Base-by-base conservation (phyloP, 1,140 invertebrate genomes). In the Calliopsis andreniformis region DNA sequence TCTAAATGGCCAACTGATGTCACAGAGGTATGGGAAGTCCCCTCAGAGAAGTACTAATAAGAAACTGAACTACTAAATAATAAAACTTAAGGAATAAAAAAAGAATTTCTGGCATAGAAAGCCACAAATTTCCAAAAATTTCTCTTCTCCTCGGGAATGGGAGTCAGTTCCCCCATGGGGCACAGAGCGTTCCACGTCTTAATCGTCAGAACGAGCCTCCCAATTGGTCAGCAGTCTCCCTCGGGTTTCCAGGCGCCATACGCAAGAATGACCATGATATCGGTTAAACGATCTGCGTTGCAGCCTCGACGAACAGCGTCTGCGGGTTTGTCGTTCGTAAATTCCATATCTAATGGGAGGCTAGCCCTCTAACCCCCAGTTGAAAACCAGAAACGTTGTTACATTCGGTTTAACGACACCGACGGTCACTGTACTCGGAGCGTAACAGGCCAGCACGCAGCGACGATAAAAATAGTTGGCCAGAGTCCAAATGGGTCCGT, bases 391-490 rank as follows among this genome's bases (percentile, higher is more conserved):
- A 45, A 73, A 45, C 49, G 39, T 30, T 56, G 71, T 75, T 80
- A 72, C 45, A 83, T 84, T 83, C 70, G 83, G 79, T 84, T 84
- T 84, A 83, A 75, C 67, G 77, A 72, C 79, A 83, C 67, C 68
- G 53, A 43, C 80, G 77, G 61, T 82, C 67, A 66, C 62, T 68
- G 76, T 66, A 79, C 42, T 25, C 62, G 7, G 61, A 63, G 76
- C 69, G 80, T 82, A 69, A 76, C 56, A 61, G 53, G 69, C 69
- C 42, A 51, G 59, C 59, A 84, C 70, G 80, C 80, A 79, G 82
- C 69, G 42, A 2, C 58, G 72, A 83, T 80, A 83, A 84, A 84
- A 83, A 84, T 80, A 83, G 68, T 80, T 84, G 83, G 78, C 66
- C 59, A 16, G 25, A 53, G 45, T 80, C 82, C 81, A 84, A 84